Evolutionary conservation across 53 echinoderm and acorn worm genomes (phyloP).

Genomic region (Paelopatides confundens): DNA sequence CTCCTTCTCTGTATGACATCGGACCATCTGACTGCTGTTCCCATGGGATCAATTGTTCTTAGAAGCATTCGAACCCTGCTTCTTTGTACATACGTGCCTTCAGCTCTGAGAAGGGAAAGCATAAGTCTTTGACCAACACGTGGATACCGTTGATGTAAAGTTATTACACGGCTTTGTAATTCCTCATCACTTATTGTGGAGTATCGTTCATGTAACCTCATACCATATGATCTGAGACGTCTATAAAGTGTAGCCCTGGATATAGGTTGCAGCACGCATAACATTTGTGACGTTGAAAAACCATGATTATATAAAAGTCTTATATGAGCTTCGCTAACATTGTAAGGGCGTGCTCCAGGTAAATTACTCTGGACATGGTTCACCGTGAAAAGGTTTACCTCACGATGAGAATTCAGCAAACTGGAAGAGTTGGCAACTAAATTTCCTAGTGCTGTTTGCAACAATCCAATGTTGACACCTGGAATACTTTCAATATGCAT

Average conservation of each 20-base stretch:
- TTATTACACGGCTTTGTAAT: not conserved
- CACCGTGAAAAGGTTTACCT: not conserved
- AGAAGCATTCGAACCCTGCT: not conserved
- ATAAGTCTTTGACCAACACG: conserved; percentile 1
- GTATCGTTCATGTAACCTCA: not conserved
- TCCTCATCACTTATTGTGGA: not conserved
- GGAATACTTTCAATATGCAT: not conserved
- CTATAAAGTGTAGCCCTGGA: not conserved
- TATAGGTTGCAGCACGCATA: not conserved
- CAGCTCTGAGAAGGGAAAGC: not conserved
- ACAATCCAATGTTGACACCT: not conserved
- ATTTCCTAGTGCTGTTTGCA: not conserved
- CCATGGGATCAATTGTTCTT: not conserved
- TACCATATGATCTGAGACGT: not conserved
- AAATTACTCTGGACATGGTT: not conserved
- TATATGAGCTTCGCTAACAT: not conserved
- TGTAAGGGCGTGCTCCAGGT: not conserved
- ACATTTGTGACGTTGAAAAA: not conserved
- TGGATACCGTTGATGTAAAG: not conserved
- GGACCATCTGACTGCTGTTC: not conserved
- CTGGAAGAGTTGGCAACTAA: not conserved
- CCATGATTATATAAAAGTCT: not conserved
- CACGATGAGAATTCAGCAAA: not conserved
- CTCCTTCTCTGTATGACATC: not conserved
- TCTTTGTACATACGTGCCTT: not conserved